phyloP scores from a whole-genome alignment of 2,797 vertebrate species.

The Staurois parvus region DNA sequence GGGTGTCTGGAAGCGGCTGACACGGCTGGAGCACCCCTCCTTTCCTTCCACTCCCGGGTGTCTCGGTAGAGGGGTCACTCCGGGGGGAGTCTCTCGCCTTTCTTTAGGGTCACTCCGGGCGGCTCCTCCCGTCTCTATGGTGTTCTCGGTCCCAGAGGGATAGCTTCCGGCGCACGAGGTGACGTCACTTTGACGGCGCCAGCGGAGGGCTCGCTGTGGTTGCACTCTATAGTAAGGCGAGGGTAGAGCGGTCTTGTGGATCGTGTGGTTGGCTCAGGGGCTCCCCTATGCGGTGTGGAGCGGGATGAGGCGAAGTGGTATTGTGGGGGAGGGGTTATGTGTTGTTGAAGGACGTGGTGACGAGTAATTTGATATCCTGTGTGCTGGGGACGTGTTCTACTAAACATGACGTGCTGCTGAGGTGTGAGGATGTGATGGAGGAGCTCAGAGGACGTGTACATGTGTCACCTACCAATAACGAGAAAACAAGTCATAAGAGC shows the following conservation, averaged over 20 bases:
- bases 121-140: slow-evolving; percentile 61
- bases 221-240: neutral
- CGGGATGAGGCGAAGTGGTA: too few species aligned
- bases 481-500: too few species aligned
- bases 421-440: too few species aligned
- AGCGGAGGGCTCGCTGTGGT: neutral
- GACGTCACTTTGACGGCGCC: slow-evolving; percentile 40
- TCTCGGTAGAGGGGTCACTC: slow-evolving; percentile 36
- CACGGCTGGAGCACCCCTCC: neutral
- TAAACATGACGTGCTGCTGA: too few species aligned
- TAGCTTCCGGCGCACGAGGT: slow-evolving; percentile 48
- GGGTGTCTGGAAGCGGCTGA: slow-evolving; percentile 2
- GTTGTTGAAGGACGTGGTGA: too few species aligned
- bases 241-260: neutral
- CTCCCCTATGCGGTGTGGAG: neutral
- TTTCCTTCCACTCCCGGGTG: slow-evolving; percentile 18
- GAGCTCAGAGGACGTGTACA: too few species aligned
- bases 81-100: slow-evolving; percentile 17
- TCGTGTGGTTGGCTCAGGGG: neutral
- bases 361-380: too few species aligned
- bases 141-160: slow-evolving; percentile 44
- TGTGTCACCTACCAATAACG: too few species aligned
- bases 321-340: too few species aligned
- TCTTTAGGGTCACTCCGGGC: slow-evolving; percentile 50
- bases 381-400: too few species aligned